Evolutionary conservation across 2,888 invertebrate genomes (phyloP).

Genomic region (Caenorhabditis sp.): DNA sequence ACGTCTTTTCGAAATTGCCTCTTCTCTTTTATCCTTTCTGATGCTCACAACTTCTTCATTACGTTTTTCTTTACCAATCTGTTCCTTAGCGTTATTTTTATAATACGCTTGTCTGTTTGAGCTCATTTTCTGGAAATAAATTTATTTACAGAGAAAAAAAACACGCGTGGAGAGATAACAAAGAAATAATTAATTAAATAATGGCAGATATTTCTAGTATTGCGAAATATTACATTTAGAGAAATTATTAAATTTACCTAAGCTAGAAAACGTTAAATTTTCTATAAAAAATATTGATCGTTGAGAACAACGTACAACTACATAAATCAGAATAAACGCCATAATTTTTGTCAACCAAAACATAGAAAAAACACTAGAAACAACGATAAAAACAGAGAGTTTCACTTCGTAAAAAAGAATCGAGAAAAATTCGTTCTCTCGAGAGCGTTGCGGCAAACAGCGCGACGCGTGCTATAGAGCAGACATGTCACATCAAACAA

Average conservation of each 20-base stretch:
- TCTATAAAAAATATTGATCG: background rate
- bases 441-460: slow-evolving; percentile 19
- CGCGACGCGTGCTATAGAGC: slow-evolving; percentile 22
- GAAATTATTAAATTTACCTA: background rate
- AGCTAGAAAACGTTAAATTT: background rate
- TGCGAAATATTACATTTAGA: background rate
- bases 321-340: background rate
- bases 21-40: slow-evolving; percentile 96
- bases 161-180: background rate
- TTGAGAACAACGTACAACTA: background rate
- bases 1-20: slow-evolving; percentile 91
- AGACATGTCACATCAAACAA: background rate
- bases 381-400: background rate
- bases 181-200: background rate
- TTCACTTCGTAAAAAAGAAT: slow-evolving; percentile 5
- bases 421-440: background rate
- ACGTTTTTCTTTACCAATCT: slow-evolving; percentile 78
- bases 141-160: background rate
- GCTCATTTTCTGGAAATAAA: slow-evolving; percentile 21
- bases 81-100: slow-evolving; percentile 99
- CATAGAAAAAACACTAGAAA: background rate
- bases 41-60: slow-evolving; percentile 75
- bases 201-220: background rate
- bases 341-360: background rate
- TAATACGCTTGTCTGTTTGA: slow-evolving; percentile 74